A percentile compares a stretch with the other conserved stretches of the same genome.
Conservation (phyloP, 2,113 vertebrate species). For the Columba livia region DNA sequence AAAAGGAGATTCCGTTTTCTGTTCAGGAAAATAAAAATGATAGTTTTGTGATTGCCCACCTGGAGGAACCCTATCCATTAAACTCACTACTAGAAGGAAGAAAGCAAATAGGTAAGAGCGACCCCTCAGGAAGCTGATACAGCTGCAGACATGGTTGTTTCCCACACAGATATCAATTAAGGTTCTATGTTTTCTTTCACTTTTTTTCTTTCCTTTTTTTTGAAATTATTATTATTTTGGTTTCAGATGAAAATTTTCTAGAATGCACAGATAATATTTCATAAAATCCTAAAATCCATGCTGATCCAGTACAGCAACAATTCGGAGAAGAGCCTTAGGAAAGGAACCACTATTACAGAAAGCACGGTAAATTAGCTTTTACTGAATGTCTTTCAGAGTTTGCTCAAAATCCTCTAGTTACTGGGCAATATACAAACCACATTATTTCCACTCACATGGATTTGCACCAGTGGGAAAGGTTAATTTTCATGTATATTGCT, state of each 20-base stretch:
- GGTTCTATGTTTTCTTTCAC: neutral
- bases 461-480: neutral
- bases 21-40: conserved; percentile 6
- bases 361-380: neutral
- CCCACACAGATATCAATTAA: neutral
- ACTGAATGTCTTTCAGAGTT: neutral
- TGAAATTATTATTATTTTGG: neutral
- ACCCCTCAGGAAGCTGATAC: neutral
- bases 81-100: neutral
- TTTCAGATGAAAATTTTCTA: neutral
- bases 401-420: neutral
- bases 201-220: neutral
- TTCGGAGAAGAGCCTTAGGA: neutral
- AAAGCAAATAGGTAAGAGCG: neutral
- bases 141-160: neutral
- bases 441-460: neutral
- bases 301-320: neutral
- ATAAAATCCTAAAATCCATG: neutral
- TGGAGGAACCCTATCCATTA: neutral
- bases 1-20: neutral
- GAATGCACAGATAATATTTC: neutral
- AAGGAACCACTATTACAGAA: neutral
- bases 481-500: conserved; percentile 49
- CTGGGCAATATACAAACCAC: neutral
- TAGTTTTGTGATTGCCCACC: neutral